These are phyloP conservation scores for Psittacula cyanocephala DNA, from an alignment of 2,113 vertebrate species.

Conservation along the genomic window DNA sequence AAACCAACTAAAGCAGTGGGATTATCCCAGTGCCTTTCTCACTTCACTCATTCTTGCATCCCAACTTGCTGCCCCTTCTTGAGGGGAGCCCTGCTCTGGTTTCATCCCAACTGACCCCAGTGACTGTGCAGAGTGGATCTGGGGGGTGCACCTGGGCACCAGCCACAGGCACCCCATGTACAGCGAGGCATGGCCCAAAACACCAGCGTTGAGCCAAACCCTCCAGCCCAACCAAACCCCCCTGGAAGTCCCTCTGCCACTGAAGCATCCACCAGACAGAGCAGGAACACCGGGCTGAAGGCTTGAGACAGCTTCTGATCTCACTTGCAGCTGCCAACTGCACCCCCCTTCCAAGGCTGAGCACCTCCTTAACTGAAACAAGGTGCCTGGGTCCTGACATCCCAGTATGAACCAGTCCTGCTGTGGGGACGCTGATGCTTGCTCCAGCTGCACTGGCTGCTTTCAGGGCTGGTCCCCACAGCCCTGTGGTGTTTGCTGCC, in stretches of 20 bases:
- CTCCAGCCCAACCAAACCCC: not conserved
- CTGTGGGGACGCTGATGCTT: not conserved
- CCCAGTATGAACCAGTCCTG: not conserved
- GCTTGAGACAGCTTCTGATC: not conserved
- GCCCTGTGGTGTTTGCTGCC: not conserved
- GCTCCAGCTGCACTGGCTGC: too few species aligned
- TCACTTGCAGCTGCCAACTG: not conserved
- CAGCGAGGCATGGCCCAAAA: rapidly evolving
- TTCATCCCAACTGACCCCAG: rapidly evolving
- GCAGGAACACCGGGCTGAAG: rapidly evolving
- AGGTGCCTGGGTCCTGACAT: not conserved
- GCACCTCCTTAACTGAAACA: not conserved
- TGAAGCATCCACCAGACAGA: not conserved
- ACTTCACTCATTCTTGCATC: not conserved
- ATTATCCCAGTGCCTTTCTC: not conserved
- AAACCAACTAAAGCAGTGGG: not conserved
- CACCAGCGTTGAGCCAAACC: rapidly evolving
- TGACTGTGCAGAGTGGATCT: not conserved
- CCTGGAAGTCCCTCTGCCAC: not conserved
- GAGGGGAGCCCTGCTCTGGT: rapidly evolving
- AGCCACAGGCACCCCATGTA: not conserved
- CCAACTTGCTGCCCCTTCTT: not conserved
- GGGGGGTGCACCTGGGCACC: not conserved
- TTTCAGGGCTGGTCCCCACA: not conserved
- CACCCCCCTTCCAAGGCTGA: not conserved